A percentile compares a stretch with the other conserved stretches of the same genome.
phyloP scores from a whole-genome alignment of 2,113 vertebrate species.

The Gila orcuttii region DNA sequence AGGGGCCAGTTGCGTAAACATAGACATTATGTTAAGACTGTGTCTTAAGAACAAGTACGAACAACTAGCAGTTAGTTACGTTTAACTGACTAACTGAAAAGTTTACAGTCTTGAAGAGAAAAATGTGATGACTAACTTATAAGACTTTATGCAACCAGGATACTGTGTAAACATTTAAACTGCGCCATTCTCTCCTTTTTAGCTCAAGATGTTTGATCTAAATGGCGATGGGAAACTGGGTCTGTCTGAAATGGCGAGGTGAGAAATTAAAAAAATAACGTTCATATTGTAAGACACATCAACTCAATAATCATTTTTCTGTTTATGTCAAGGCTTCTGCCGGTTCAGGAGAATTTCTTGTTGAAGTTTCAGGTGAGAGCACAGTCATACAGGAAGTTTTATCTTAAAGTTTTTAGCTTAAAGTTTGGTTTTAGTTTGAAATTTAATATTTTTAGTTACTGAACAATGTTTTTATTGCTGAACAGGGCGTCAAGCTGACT shows the following conservation, averaged over 20 bases:
- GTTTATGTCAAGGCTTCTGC: conserved; percentile 84
- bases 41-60: no score
- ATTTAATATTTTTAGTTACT: neutral
- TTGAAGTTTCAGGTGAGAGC: conserved; percentile 92
- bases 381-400: neutral
- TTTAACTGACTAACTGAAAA: no score
- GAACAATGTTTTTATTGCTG: conserved; percentile 6
- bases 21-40: no score
- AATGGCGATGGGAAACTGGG: conserved; percentile 96
- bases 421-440: no score
- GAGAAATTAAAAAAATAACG: conserved; percentile 38
- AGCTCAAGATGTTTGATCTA: conserved; percentile 96
- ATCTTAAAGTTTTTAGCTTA: neutral
- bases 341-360: conserved; percentile 97
- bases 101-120: no score
- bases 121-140: no score
- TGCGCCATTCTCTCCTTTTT: conserved; percentile 27
- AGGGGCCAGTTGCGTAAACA: neutral
- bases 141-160: neutral
- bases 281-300: neutral
- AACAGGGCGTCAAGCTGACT: conserved; percentile 91
- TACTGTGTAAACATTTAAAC: neutral
- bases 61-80: no score
- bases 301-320: conserved; percentile 43
- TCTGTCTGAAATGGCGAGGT: conserved; percentile 97